Evolutionary conservation across 2,888 invertebrate species (phyloP).

Genomic region (Drepanosiphum platanoidis): DNA sequence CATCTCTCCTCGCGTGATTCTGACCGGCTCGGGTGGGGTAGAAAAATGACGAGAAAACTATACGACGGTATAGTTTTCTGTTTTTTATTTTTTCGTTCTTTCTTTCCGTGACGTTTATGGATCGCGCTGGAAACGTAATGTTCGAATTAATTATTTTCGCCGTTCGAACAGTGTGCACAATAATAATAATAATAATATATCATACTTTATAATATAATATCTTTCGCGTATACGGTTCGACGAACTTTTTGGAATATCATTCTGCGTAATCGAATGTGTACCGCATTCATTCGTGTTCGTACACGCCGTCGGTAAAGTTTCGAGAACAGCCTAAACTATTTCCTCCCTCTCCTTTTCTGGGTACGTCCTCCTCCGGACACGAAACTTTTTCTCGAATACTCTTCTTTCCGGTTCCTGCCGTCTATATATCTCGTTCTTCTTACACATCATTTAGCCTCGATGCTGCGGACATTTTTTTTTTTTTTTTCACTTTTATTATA

Average conservation of each 20-base stretch:
- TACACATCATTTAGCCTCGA: not conserved
- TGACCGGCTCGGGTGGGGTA: no score
- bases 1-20: no score
- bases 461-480: not conserved
- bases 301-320: not conserved
- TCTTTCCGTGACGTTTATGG: no score
- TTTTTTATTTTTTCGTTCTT: no score
- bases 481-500: not conserved
- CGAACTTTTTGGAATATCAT: not conserved
- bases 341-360: not conserved
- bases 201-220: no score
- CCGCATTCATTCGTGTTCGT: not conserved
- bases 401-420: not conserved
- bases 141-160: no score
- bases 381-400: not conserved
- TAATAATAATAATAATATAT: no score
- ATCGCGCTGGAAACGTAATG: no score
- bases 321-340: not conserved
- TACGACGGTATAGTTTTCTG: no score
- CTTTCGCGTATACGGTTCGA: no score
- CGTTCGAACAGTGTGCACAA: no score
- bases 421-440: not conserved
- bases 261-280: not conserved
- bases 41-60: no score
- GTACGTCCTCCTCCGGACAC: not conserved